phyloP scores from a whole-genome alignment of 2,113 vertebrate species.

The Ivindomyrus marchei region DNA sequence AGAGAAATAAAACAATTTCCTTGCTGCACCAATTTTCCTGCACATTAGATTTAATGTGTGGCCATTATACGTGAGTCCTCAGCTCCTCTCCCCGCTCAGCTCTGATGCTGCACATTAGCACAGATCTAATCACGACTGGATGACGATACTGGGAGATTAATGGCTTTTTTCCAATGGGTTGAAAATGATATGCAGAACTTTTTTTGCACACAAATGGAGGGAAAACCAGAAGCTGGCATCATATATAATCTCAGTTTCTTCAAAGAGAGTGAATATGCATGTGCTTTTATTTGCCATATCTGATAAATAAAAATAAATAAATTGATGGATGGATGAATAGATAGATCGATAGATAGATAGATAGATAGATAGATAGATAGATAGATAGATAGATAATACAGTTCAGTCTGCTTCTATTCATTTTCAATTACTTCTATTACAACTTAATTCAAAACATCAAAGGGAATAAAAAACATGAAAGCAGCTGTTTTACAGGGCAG shows the following conservation, averaged over 20 bases:
- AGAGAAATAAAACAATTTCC: conserved; percentile 15
- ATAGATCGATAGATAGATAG: too few relatives aligned
- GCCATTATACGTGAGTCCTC: background rate
- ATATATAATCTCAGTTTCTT: conserved; percentile 58
- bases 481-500: background rate
- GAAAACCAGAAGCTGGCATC: conserved; percentile 46
- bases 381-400: background rate
- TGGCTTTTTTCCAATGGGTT: conserved; percentile 42
- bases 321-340: background rate
- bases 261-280: conserved; percentile 26
- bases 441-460: background rate
- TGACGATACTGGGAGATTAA: conserved; percentile 45
- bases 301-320: background rate
- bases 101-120: conserved; percentile 4
- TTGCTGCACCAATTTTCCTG: conserved; percentile 5
- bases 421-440: background rate
- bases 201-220: conserved; percentile 47
- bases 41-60: background rate
- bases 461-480: background rate
- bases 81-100: background rate
- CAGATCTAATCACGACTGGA: conserved; percentile 33
- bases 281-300: background rate
- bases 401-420: background rate
- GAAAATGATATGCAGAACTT: conserved; percentile 49
- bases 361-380: background rate